These are phyloP conservation scores for human DNA, from an alignment of 2,113 vertebrate species.

Conservation along the genomic window DNA sequence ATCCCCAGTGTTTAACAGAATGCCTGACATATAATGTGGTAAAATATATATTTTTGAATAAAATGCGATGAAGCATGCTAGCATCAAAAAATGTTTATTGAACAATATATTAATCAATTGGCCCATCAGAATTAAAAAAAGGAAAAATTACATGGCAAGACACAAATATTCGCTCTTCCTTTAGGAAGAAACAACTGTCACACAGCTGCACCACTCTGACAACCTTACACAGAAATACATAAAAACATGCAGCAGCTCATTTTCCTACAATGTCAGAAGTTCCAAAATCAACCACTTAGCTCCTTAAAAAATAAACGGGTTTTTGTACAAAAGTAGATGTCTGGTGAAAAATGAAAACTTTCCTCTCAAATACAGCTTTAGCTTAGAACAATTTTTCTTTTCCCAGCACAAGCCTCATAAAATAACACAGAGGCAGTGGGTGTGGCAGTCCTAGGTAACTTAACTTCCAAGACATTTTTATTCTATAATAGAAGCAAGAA, in stretches of 20 bases:
- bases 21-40: not conserved
- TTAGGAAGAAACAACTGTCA: not conserved
- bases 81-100: not conserved
- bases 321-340: conserved; percentile 9
- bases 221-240: not conserved
- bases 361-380: conserved; percentile 8
- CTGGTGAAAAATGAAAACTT: not conserved
- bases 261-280: not conserved
- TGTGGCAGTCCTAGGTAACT: not conserved
- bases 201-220: not conserved
- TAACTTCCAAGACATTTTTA: not conserved
- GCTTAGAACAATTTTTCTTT: not conserved
- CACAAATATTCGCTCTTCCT: not conserved
- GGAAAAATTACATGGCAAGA: not conserved
- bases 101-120: not conserved
- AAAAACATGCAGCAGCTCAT: not conserved
- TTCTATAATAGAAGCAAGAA: conserved; percentile 7
- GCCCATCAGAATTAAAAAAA: not conserved
- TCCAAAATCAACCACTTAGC: not conserved
- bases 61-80: not conserved
- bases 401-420: not conserved
- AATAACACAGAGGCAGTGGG: not conserved
- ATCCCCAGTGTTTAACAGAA: not conserved
- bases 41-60: not conserved
- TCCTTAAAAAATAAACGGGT: not conserved